Base-by-base conservation (phyloP, 2,113 vertebrate genomes). In the Pogonocichla stellata region DNA sequence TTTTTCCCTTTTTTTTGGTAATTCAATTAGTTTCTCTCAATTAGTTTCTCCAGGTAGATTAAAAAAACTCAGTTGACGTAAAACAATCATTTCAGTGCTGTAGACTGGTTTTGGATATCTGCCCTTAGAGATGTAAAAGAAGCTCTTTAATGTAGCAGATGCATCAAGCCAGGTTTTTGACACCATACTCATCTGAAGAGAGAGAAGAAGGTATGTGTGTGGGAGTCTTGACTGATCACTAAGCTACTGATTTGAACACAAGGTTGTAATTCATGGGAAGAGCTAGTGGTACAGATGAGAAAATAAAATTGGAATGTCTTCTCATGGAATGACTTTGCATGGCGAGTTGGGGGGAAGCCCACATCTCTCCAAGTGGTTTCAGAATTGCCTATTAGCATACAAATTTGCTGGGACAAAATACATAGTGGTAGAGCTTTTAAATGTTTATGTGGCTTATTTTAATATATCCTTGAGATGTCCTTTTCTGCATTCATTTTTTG, bases 171-270 rank as follows among this genome's bases (percentile, higher is more conserved):
- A 31, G 34, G 24, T 65, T 40, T 61, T 89, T 61, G 84, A 45
- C 50, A 74, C 38, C 33, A 53, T n/a, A 45, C 26, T 65, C 2
- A 11, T 67, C 38, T 58, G 60, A 70, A 53, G 9, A 57, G 62
- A 38, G 40, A 86, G 51, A 57, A 60, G 56, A 40, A 54, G 40
- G 33, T 33, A 20, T 12, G 28, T 58, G 12, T 60, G 23, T 19
- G 54, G 50, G 34, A 60, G 28, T 71, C n/a, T 80, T 40, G 61
- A 61, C 20, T 79, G 56, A 42, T 72, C 12, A 53, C 24, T 53
- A 15, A 86, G 58, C n/a, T 72, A 9, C 81, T 92, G 33, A 51
- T 88, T 43, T 64, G 71, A 92, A 77, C 36, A 53, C n/a, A 51
- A 24, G 36, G 36, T 45, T 56, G 34, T 64, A 64, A 65, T 73